Percentiles rank a stretch among this genome's conserved stretches.
Conservation (phyloP, 2,113 vertebrate species). For the Trogon melanurus region DNA sequence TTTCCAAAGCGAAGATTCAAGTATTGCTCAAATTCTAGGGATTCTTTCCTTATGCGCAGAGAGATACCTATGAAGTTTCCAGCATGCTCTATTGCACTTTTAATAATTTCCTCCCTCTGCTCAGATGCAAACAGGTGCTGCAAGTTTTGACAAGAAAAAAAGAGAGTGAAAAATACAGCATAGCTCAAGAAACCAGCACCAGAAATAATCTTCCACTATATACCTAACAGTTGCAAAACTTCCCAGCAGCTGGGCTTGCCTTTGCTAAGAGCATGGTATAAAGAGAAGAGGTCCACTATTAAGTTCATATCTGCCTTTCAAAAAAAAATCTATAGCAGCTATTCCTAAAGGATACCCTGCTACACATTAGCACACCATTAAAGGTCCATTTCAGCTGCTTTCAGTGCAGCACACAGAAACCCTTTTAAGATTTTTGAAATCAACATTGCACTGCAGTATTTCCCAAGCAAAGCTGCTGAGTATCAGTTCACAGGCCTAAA, state of each 20-base stretch:
- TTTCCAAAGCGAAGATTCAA: slow-evolving; percentile 92
- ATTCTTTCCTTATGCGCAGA: slow-evolving; percentile 89
- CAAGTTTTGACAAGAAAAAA: slow-evolving; percentile 26
- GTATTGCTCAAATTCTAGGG: slow-evolving; percentile 90
- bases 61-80: slow-evolving; percentile 95
- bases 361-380: neutral
- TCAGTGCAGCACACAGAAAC: neutral
- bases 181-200: neutral
- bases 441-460: neutral
- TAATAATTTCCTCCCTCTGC: slow-evolving; percentile 95
- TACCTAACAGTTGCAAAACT: neutral
- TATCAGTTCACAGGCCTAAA: neutral
- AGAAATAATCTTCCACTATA: neutral
- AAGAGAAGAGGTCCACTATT: neutral
- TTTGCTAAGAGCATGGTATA: neutral
- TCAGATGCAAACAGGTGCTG: slow-evolving; percentile 98
- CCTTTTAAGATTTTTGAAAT: neutral
- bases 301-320: neutral
- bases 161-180: neutral
- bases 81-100: slow-evolving; percentile 95
- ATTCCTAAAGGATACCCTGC: neutral
- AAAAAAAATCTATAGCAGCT: neutral
- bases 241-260: neutral
- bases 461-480: neutral
- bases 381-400: neutral